Evolutionary conservation across 2,113 vertebrate genomes (phyloP), one percentile per base, ranked within the genome.

Genomic region (Pontoporia blainvillei): DNA sequence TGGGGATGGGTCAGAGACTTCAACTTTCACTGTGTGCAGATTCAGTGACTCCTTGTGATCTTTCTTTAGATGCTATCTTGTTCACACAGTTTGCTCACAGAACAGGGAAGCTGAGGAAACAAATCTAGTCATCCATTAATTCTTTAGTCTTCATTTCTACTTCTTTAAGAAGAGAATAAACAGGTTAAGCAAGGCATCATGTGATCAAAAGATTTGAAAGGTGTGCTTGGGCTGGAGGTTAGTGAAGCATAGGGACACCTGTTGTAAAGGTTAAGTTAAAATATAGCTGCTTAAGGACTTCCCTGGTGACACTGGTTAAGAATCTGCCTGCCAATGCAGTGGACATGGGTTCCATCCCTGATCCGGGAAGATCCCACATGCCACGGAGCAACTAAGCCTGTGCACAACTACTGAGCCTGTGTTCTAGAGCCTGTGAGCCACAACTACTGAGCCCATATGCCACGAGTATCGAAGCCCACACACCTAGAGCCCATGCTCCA

Each of bases 331-430:
- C 54, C 54, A 57, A 57, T 21, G 54, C 54, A 57, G 54, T 7
- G 54, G 54, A 57, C 17, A 57, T 7, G 8, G 54, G 54, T 57
- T 57, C 20, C 2, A 57, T 6, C 54, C 7, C 54, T 57, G 6
- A 6, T 57, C 54, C 54, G 8, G 54, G 54, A 21, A 57, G 54
- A 21, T 57, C 54, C 54, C 54, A 20, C 54, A 21, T 3, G 54
- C 20, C 7, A 0, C 2, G 7, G 54, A 57, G 54, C 54, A 57
- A 57, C 54, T 21, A 57, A 57, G 54, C 54, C 52, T 1, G 0
- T 52, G 15, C 15, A 52, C 52, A 52, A 52, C 52, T 52, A 52
- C 52, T 52, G 15, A 52, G 52, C 52, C 52, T 52, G 52, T 15
- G 0, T 52, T 52, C 52, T 52, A 52, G 15, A 52, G 52, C 52